Conservation (phyloP, 1,140 invertebrate genomes). For the Liolophura sinensis region DNA sequence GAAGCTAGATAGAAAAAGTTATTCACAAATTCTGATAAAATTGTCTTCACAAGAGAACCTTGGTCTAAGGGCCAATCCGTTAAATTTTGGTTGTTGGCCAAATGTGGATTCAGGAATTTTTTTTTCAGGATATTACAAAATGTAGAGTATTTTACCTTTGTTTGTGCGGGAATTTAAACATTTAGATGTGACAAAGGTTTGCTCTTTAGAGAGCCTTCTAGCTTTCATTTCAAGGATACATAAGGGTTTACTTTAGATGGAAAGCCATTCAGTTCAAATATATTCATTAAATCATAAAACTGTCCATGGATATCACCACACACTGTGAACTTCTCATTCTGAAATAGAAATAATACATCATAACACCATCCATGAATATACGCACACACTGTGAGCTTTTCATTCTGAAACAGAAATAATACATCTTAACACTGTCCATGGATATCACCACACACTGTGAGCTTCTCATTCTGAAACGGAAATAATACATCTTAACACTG, state of each 20-base stretch:
- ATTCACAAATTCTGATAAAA: too few species aligned
- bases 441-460: constrained; percentile 99
- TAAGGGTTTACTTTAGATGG: constrained; percentile 96
- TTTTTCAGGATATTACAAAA: too few species aligned
- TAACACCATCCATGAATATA: not conserved
- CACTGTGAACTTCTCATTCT: constrained; percentile 92
- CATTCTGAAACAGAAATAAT: too few species aligned
- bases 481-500: constrained; percentile 98
- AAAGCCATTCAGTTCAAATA: constrained; percentile 95
- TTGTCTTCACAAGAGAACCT: not conserved
- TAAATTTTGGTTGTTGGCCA: constrained; percentile 4
- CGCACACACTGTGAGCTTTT: too few species aligned
- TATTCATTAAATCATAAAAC: constrained; percentile 97
- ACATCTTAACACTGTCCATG: constrained; percentile 99
- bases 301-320: constrained; percentile 99
- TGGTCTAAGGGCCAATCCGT: not conserved
- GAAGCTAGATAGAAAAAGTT: not conserved
- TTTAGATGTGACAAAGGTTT: too few species aligned
- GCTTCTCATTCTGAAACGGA: constrained; percentile 84
- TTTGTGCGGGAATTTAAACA: too few species aligned
- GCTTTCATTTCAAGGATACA: constrained; percentile 65
- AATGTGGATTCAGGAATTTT: too few species aligned
- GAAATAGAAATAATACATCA: constrained; percentile 23
- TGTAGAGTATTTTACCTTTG: too few species aligned
- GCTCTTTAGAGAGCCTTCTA: too few species aligned